These are phyloP conservation scores for Calliphora vicina DNA, from an alignment of 1,140 invertebrate species.

Conservation along the genomic window DNA sequence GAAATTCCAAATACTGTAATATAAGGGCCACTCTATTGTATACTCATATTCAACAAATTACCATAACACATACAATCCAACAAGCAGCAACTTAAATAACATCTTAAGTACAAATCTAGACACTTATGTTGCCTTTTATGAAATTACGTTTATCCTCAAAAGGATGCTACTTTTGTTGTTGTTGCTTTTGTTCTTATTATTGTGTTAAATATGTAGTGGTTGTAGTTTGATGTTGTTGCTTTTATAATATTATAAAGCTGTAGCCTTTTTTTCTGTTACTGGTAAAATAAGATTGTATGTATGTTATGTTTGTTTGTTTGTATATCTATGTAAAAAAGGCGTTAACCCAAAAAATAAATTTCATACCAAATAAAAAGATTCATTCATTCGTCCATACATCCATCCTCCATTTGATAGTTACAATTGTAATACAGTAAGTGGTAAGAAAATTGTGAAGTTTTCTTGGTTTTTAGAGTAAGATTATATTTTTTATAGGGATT, in stretches of 20 bases:
- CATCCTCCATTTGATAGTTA: background rate
- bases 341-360: background rate
- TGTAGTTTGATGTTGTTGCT: background rate
- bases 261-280: too few species aligned
- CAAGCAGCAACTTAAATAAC: background rate
- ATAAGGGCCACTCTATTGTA: too few species aligned
- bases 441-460: background rate
- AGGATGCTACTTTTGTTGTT: background rate
- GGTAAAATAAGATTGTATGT: too few species aligned
- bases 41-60: too few species aligned
- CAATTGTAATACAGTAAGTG: background rate
- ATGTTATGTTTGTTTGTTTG: too few species aligned
- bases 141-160: conserved; percentile 19
- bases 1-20: too few species aligned
- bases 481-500: too few species aligned
- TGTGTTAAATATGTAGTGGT: background rate
- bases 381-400: background rate
- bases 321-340: background rate
- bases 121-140: conserved; percentile 4
- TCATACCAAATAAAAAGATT: background rate
- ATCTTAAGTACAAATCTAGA: conserved; percentile 8
- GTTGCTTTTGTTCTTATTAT: background rate
- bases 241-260: too few species aligned
- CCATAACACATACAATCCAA: background rate
- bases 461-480: too few species aligned